These are phyloP conservation scores for Saccopteryx leptura DNA, from an alignment of 2,113 vertebrate genomes.

Conservation along the genomic window DNA sequence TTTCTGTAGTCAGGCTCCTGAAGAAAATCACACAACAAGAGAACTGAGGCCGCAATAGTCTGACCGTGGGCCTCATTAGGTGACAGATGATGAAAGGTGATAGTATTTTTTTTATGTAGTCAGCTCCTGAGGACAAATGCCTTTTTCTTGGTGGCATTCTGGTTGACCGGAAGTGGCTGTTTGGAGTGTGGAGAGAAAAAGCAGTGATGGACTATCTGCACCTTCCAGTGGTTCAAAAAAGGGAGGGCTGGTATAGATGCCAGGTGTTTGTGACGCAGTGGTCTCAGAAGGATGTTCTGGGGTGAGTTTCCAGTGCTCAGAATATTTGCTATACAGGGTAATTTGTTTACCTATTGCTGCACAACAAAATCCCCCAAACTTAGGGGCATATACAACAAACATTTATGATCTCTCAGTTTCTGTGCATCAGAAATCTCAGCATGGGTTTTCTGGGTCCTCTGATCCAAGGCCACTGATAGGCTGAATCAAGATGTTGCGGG, in stretches of 20 bases:
- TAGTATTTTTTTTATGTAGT: background rate
- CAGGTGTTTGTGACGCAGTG: background rate
- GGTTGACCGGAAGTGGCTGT: background rate
- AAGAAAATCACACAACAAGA: conserved; percentile 8
- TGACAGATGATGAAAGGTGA: background rate
- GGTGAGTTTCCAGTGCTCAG: background rate
- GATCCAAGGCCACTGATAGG: background rate
- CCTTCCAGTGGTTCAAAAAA: background rate
- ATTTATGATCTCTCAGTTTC: background rate
- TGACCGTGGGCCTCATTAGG: background rate
- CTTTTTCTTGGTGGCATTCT: background rate
- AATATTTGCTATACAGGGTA: background rate
- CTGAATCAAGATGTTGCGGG: background rate
- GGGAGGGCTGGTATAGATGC: background rate
- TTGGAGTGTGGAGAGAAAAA: background rate
- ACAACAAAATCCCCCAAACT: background rate
- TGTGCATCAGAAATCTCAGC: background rate
- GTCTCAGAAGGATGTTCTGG: background rate
- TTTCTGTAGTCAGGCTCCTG: background rate
- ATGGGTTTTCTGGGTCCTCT: background rate
- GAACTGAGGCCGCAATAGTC: background rate
- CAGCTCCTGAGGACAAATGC: background rate
- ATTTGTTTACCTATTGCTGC: background rate
- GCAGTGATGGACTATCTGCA: background rate
- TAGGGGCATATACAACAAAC: background rate